These are phyloP conservation scores for Microcebus ravelobensis DNA, from an alignment of 2,113 vertebrate genomes.

Conservation along the genomic window DNA sequence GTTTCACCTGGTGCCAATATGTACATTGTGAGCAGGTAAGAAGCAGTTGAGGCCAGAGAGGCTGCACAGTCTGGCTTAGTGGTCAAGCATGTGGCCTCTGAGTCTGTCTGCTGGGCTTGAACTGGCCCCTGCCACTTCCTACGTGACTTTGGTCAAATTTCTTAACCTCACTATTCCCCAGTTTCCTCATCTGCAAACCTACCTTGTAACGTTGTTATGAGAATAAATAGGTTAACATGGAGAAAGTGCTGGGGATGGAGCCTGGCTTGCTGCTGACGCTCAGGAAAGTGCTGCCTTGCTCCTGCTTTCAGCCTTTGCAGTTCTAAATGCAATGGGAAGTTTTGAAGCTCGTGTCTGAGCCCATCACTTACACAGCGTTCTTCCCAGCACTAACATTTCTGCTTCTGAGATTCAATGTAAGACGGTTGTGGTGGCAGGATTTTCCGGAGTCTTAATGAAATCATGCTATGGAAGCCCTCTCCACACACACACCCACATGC, in stretches of 20 bases:
- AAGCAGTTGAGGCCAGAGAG: conserved; percentile 11
- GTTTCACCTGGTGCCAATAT: not conserved
- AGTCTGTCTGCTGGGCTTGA: not conserved
- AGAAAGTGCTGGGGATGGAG: not conserved
- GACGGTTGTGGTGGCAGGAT: not conserved
- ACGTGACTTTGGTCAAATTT: not conserved
- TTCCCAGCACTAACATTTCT: not conserved
- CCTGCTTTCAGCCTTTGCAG: not conserved
- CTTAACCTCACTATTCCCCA: not conserved
- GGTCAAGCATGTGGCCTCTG: not conserved
- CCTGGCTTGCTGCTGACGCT: not conserved
- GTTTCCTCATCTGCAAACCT: not conserved
- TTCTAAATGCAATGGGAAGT: not conserved
- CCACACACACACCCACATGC: not conserved
- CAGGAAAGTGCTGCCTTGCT: not conserved
- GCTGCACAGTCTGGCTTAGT: not conserved
- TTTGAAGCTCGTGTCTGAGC: not conserved
- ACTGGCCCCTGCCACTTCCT: not conserved
- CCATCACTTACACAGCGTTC: not conserved
- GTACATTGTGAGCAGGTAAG: conserved; percentile 50
- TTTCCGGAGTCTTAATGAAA: not conserved
- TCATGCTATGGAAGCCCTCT: not conserved
- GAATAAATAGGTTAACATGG: not conserved
- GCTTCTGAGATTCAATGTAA: not conserved
- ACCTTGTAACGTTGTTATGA: not conserved